Evolutionary conservation across 1,140 invertebrate species (phyloP).

Genomic region (Eriocheir sinensis): DNA sequence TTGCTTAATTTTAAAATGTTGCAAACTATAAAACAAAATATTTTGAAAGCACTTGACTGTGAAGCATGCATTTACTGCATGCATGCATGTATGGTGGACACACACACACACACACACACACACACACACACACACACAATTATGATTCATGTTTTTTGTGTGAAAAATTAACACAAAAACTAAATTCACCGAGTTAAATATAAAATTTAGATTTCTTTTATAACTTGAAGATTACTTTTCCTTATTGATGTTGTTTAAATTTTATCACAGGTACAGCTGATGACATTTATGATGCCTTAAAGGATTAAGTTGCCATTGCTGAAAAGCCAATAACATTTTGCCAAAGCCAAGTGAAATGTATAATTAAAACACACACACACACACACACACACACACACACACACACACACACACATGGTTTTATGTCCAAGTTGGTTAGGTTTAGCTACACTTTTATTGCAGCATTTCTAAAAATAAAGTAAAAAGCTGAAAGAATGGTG

Average conservation of each 20-base stretch:
- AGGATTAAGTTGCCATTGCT: too few species aligned
- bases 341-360: too few species aligned
- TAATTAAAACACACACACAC: background rate
- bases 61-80: slow-evolving; percentile 1
- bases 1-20: background rate
- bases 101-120: background rate
- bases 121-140: too few species aligned
- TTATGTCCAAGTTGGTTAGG: slow-evolving; percentile 45
- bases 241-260: too few species aligned
- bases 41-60: slow-evolving; percentile 5
- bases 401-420: slow-evolving; percentile 18
- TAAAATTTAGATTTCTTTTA: background rate
- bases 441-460: slow-evolving; percentile 47
- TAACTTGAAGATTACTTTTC: background rate
- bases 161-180: too few species aligned
- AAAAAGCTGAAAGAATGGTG: slow-evolving; percentile 39
- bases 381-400: background rate
- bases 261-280: too few species aligned
- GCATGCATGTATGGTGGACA: background rate
- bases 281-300: too few species aligned
- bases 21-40: background rate
- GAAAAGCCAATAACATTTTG: too few species aligned
- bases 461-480: slow-evolving; percentile 58
- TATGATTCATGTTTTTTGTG: too few species aligned
- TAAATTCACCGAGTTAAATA: background rate